These are phyloP conservation scores for Clarias macrocephalus DNA, from an alignment of 2,113 vertebrate species.

Conservation along the genomic window DNA sequence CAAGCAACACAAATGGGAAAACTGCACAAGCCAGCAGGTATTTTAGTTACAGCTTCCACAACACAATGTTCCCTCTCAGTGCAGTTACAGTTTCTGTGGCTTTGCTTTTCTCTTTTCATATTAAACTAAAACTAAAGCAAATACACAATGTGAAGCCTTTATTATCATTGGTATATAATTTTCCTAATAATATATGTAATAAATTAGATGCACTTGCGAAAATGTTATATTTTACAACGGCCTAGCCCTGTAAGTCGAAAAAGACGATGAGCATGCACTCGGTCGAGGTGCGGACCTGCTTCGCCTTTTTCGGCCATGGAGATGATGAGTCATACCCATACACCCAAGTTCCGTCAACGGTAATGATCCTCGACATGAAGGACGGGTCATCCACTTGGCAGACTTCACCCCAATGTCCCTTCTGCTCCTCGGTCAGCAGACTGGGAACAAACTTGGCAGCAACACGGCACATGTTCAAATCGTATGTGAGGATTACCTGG, in stretches of 20 bases:
- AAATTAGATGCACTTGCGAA: neutral
- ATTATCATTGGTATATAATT: neutral
- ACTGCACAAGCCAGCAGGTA: constrained; percentile 1
- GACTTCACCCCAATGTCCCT: no score
- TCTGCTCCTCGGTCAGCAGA: no score
- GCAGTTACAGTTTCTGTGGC: neutral
- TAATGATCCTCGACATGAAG: no score
- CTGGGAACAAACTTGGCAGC: no score
- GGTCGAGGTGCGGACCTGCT: no score
- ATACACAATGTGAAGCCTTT: neutral
- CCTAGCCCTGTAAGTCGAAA: neutral
- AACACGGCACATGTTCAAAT: no score
- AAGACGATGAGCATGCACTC: no score
- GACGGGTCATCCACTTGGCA: no score
- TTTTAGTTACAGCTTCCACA: neutral
- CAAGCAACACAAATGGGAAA: constrained; percentile 23
- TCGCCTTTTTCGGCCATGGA: no score
- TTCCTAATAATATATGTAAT: neutral
- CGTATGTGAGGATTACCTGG: no score
- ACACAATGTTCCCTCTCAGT: no score
- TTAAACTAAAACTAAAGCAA: neutral
- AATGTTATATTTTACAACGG: neutral
- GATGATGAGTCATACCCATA: neutral
- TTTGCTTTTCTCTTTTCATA: neutral
- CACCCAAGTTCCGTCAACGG: no score